Evolutionary conservation across 2,888 invertebrate genomes (phyloP), one percentile per base, ranked within the genome.

Genomic region (Phalera bucephala): DNA sequence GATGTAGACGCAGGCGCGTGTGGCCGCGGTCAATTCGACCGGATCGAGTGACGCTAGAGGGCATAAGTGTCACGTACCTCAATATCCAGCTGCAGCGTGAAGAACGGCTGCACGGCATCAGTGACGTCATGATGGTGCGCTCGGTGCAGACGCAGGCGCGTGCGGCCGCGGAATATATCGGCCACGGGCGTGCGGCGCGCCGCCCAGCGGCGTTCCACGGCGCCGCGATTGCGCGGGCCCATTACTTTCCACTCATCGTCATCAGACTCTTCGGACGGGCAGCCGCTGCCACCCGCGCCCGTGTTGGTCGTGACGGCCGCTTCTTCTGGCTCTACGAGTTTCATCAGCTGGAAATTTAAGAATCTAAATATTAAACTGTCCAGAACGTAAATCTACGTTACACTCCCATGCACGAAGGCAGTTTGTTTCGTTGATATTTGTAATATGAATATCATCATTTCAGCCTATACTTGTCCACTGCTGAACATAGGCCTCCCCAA

Each of bases 31-130:
- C n/a, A n/a, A n/a, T n/a, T n/a, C n/a, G n/a, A n/a, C n/a, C n/a
- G n/a, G n/a, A n/a, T n/a, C n/a, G n/a, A n/a, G n/a, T n/a, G n/a
- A n/a, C n/a, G n/a, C n/a, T n/a, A n/a, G n/a, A n/a, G n/a, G n/a
- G n/a, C n/a, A n/a, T n/a, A n/a, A n/a, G n/a, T n/a, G n/a, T n/a
- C n/a, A n/a, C n/a, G n/a, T 73, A 97, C 97, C 92, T 97, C 97
- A 59, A 99, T 97, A 70, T 99, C 97, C 17, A 99, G 92, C 76
- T 97, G 98, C 45, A 99, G 91, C 0, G 98, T 97, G 78, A 98
- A 98, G 90, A 99, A 99, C 0, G 98, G 98, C 79, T 98, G 97
- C 49, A 98, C 95, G 54, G 96, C 97, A 72, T 97, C 97, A 0
- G 97, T 97, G 53, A 95, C 93, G 70, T 93, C 93, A 13, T 85